Evolutionary conservation across 2,113 vertebrate genomes (phyloP), one percentile per base, ranked within the genome.

Genomic region (Nibea coibor): DNA sequence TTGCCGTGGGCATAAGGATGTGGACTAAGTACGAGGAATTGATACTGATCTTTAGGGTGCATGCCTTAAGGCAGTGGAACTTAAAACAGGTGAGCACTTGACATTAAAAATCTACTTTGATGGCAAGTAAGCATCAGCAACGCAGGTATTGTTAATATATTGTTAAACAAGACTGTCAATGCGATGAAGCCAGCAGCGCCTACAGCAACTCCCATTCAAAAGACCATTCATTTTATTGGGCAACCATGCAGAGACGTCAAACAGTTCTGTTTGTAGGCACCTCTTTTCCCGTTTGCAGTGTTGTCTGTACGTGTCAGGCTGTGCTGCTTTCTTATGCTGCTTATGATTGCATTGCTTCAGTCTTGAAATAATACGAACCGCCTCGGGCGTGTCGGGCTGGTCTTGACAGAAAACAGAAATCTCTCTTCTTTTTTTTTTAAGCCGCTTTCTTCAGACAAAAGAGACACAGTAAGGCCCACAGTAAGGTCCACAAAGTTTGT

Each of bases 391-490:
- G 69, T 62, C 87, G 66, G 59, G 80, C 61, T 17, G 9, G 80
- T 85, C 76, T 87, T 85, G 80, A 90, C 87, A 79, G 81, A 89
- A 92, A 82, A 91, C 90, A 92, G 85, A 89, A 91, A 88, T 89
- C 88, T 88, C 69, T 77, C 81, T 88, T 75, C 66, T 20, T 56
- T 85, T 20, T 56, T 85, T 83, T 82, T 83, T 72, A 83, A 74
- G 64, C 9, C n/a, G 42, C 48, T 58, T 43, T 76, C 78, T 91
- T 92, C 89, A 94, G 94, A 93, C 28, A 87, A 70, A 63, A 66
- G 69, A 91, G 82, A 78, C 78, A 81, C 83, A 83, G 78, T 66
- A 17, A 88, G 71, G 69, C 86, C 87, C 77, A 26, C 24, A 26
- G 24, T 2, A 26, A 26, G 24, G 54, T 86, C 77, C 45, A 43